Base-by-base conservation (phyloP, 2,888 invertebrate genomes). In the Acanthopleura granulata region DNA sequence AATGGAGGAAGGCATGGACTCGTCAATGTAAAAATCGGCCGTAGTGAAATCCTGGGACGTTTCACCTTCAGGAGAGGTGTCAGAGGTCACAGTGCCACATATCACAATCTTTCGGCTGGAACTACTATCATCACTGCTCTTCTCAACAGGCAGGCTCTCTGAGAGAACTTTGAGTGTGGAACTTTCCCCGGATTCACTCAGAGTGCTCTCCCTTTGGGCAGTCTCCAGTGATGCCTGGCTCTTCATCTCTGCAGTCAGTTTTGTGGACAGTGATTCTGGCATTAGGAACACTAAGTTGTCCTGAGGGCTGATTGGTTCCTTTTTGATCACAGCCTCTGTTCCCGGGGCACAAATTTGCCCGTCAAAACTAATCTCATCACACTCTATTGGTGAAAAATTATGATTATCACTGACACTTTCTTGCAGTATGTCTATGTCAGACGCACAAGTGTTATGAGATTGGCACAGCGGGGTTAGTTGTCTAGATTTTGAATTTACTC, bases 11-110 rank as follows among this genome's bases (percentile, higher is more conserved):
- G 95, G 95, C 91, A 95, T 93, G 80, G 95, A 95, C 91, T 96
- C 96, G 89, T 96, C 96, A 91, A 96, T 95, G 93, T 95, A 96
- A 93, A 94, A 95, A 90, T 96, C 95, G 72, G 95, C 94, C 88
- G 93, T 94, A 87, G 94, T 93, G 91, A 95, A 95, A 91, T 95
- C 95, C 75, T 86, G 88, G 12, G 89, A 88, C 16, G 86, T 87
- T 71, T 85, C 85, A 72, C 84, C 81, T 49, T 87, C 87, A 16
- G 87, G 87, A 6, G 88, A 87, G 11, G 82, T 83, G 61, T 83
- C 82, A 0, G 79, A 75, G 0, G 70, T 22, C 4, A 62, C 40
- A 16, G 73, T 66, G 12, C 75, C 71, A 70, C 74, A 25, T 27
- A 69, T 62, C 69, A 29, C 61, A 75, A 75, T 75, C 76, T 75